phyloP scores from a whole-genome alignment of 1,140 invertebrate genomes.

The Brachionus rubens region DNA sequence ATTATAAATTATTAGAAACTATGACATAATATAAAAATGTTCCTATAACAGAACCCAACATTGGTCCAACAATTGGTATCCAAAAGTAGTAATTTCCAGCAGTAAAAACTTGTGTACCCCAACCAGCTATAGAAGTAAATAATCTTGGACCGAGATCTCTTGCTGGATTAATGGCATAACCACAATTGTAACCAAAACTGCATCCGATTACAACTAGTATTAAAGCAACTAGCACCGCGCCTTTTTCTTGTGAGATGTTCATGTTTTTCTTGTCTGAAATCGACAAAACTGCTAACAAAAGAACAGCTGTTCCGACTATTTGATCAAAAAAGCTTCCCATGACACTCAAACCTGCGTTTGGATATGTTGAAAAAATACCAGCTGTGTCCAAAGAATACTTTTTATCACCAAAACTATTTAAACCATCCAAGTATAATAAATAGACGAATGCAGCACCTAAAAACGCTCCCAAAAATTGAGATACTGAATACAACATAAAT shows the following conservation, averaged over 20 bases:
- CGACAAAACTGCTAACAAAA: slow-evolving; percentile 23
- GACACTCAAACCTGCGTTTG: too few species aligned
- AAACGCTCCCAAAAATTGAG: slow-evolving; percentile 42
- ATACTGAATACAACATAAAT: slow-evolving; percentile 27
- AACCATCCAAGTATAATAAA: slow-evolving; percentile 1
- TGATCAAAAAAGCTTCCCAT: slow-evolving; percentile 45
- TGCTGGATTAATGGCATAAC: slow-evolving; percentile 68
- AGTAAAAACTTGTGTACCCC: slow-evolving; percentile 62
- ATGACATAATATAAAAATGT: slow-evolving; percentile 58
- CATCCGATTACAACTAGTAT: too few species aligned
- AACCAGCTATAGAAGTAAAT: slow-evolving; percentile 65
- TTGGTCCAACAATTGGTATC: slow-evolving; percentile 62
- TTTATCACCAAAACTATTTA: slow-evolving; percentile 2
- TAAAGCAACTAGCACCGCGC: slow-evolving; percentile 12
- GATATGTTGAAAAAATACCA: slow-evolving; percentile 37
- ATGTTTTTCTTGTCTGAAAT: slow-evolving; percentile 34
- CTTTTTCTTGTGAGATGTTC: neutral
- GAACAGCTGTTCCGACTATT: slow-evolving; percentile 29
- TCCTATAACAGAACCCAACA: slow-evolving; percentile 64
- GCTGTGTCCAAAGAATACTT: slow-evolving; percentile 4
- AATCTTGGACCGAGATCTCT: slow-evolving; percentile 66
- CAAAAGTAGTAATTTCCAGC: slow-evolving; percentile 52
- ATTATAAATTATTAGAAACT: slow-evolving; percentile 41
- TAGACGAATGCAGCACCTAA: slow-evolving; percentile 15
- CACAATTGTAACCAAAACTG: too few species aligned